Percentiles rank a stretch among this genome's conserved stretches.
phyloP scores from a whole-genome alignment of 2,797 vertebrate species.

The Craterocephalus amniculus region DNA sequence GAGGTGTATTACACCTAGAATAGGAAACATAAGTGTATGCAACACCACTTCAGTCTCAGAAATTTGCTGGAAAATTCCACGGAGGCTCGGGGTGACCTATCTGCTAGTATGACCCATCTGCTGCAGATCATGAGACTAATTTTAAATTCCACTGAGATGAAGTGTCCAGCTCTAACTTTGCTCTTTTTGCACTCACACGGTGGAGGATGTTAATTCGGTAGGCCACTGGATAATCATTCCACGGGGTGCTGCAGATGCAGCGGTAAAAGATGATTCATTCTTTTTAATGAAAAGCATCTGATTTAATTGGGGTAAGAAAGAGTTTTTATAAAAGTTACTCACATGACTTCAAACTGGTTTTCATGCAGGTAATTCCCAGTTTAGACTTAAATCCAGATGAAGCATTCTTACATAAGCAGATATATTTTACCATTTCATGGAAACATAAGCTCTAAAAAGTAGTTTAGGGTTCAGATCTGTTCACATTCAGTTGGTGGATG shows the following conservation, averaged over 20 bases:
- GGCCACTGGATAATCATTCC: slow-evolving; percentile 48
- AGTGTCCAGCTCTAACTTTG: slow-evolving; percentile 26
- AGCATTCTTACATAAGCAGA: too few species aligned
- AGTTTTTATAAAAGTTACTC: not conserved
- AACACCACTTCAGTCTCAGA: not conserved
- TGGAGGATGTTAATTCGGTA: slow-evolving; percentile 36
- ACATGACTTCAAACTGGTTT: too few species aligned
- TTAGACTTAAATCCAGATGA: too few species aligned
- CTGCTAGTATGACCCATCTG: slow-evolving; percentile 47
- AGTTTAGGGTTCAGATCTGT: too few species aligned
- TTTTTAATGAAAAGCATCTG: not conserved
- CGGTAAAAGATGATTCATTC: slow-evolving; percentile 8
- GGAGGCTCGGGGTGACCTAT: slow-evolving; percentile 39
- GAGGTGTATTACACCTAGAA: not conserved
- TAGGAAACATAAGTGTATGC: not conserved
- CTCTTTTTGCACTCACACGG: slow-evolving; percentile 23
- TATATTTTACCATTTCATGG: too few species aligned
- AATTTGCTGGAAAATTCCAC: slow-evolving; percentile 15
- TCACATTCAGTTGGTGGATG: too few species aligned
- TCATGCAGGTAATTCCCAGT: too few species aligned
- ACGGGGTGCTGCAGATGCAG: slow-evolving; percentile 17
- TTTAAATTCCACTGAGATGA: slow-evolving; percentile 55
- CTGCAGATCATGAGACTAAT: slow-evolving; percentile 51
- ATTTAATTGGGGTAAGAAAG: not conserved
- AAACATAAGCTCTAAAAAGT: too few species aligned